A percentile compares a stretch with the other conserved stretches of the same genome.
phyloP scores from a whole-genome alignment of 2,113 vertebrate species.

The Macroglossus sobrinus region DNA sequence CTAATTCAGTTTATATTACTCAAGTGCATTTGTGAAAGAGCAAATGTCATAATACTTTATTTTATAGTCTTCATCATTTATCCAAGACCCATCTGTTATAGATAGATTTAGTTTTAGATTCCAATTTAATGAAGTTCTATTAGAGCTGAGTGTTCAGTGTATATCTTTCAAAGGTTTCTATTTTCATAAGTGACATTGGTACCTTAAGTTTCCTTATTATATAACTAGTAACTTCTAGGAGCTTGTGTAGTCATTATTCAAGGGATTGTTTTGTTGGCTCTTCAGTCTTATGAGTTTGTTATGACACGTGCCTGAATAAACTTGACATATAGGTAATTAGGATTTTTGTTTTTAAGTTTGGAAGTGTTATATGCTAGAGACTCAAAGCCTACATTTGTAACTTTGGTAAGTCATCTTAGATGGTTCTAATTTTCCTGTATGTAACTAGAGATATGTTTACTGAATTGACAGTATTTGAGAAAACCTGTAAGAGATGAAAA shows the following conservation, averaged over 20 bases:
- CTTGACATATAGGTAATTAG: neutral
- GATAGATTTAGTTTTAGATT: conserved; percentile 20
- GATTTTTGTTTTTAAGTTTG: conserved; percentile 16
- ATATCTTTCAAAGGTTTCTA: conserved; percentile 25
- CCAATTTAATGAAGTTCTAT: neutral
- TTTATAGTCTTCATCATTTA: conserved; percentile 23
- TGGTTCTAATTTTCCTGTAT: neutral
- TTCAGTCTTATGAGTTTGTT: neutral
- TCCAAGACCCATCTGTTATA: conserved; percentile 9
- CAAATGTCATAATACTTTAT: neutral
- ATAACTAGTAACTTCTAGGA: conserved; percentile 33
- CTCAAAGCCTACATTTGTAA: neutral
- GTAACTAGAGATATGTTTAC: neutral
- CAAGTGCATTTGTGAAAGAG: neutral
- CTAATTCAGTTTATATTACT: neutral
- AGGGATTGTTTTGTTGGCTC: neutral
- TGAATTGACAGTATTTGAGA: conserved; percentile 14
- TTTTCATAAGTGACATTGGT: conserved; percentile 6
- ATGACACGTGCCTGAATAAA: neutral
- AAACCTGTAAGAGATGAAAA: conserved; percentile 13
- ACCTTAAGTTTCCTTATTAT: neutral
- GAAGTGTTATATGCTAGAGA: neutral
- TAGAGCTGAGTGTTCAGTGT: neutral
- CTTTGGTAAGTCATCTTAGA: conserved; percentile 11
- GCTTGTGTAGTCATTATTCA: neutral